phyloP scores from a whole-genome alignment of 2,888 invertebrate genomes.

The Laothoe populi region DNA sequence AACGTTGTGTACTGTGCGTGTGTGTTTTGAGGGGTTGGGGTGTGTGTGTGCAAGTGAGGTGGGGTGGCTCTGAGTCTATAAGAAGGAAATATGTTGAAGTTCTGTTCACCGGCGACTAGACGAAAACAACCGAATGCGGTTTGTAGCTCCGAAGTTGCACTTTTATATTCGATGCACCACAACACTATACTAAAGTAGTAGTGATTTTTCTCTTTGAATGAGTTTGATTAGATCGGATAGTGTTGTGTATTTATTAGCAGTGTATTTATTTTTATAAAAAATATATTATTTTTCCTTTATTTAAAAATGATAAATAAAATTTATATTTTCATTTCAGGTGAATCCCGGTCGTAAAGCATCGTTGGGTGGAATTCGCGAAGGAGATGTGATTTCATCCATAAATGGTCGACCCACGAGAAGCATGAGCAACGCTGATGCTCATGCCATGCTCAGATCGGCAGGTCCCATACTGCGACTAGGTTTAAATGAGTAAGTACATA shows the following conservation, averaged over 20 bases:
- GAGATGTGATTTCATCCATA: conserved; percentile 92
- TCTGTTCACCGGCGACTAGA: conserved; percentile 84
- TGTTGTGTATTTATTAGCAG: not conserved
- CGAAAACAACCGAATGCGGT: conserved; percentile 81
- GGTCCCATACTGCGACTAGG: conserved; percentile 88
- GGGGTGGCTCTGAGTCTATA: conserved; percentile 47
- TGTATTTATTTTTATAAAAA: not conserved
- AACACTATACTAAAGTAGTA: not conserved
- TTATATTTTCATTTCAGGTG: conserved; percentile 85
- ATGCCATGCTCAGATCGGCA: conserved; percentile 89
- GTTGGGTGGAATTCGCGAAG: conserved; percentile 90
- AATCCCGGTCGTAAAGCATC: conserved; percentile 95
- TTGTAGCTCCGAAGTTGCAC: conserved; percentile 53
- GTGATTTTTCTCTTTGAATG: conserved; percentile 7
- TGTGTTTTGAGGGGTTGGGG: conserved; percentile 39
- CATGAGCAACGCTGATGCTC: conserved; percentile 89
- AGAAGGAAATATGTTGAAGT: conserved; percentile 84
- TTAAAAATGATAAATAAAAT: not conserved
- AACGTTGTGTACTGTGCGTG: conserved; percentile 48
- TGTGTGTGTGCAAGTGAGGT: conserved; percentile 44
- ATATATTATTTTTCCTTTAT: not conserved
- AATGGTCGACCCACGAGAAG: conserved; percentile 88
- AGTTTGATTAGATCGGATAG: not conserved
- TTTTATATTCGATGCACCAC: conserved; percentile 36
- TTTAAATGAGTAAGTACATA: conserved; percentile 90